Evolutionary conservation across 1,140 invertebrate genomes (phyloP).

Genomic region (Musca vetustissima): DNA sequence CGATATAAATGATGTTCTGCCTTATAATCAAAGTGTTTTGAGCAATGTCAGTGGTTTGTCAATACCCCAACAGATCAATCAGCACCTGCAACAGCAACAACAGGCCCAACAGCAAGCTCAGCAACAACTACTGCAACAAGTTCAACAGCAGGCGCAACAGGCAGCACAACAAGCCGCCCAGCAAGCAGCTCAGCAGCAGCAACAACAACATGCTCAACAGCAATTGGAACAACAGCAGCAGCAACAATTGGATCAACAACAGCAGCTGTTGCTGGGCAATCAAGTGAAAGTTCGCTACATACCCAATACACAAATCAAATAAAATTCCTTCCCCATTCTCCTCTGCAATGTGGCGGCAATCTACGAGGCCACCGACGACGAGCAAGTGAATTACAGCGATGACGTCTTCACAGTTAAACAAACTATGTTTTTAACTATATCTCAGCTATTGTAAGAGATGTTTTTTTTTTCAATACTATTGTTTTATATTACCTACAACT

Average conservation of each 20-base stretch:
- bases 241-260: slow-evolving; percentile 34
- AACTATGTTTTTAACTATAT: too few species aligned
- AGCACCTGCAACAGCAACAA: slow-evolving; percentile 48
- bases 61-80: slow-evolving; percentile 53
- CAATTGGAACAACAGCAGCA: slow-evolving; percentile 41
- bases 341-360: too few species aligned
- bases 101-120: slow-evolving; percentile 31
- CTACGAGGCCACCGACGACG: too few species aligned
- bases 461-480: too few species aligned
- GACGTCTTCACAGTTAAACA: too few species aligned
- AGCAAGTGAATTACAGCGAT: too few species aligned
- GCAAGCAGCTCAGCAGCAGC: slow-evolving; percentile 27
- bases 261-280: slow-evolving; percentile 38
- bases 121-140: slow-evolving; percentile 34
- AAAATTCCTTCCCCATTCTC: not conserved
- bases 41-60: slow-evolving; percentile 51
- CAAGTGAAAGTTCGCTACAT: slow-evolving; percentile 51
- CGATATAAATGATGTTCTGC: slow-evolving; percentile 50
- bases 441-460: too few species aligned
- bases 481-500: too few species aligned
- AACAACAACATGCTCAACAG: slow-evolving; percentile 34
- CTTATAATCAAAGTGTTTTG: slow-evolving; percentile 49
- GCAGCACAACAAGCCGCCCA: slow-evolving; percentile 31
- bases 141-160: slow-evolving; percentile 37
- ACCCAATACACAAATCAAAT: slow-evolving; percentile 47